Percentiles rank a stretch among this genome's conserved stretches.
phyloP scores from a whole-genome alignment of 2,797 vertebrate genomes.

The Cyprinodon diabolis region DNA sequence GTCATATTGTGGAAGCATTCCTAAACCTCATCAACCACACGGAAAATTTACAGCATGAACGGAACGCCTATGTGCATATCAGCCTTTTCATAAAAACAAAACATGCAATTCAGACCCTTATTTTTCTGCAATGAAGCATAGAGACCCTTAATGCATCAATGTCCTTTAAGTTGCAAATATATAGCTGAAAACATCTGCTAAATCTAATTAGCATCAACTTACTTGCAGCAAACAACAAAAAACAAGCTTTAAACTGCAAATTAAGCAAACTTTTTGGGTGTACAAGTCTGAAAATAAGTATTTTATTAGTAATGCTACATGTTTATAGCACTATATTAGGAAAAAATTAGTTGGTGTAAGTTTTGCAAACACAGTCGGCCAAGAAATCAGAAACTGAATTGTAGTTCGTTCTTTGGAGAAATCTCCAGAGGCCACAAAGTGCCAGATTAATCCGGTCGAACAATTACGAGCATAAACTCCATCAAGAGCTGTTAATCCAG shows the following conservation, averaged over 20 bases:
- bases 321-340: too few species aligned
- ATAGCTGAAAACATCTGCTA: not conserved
- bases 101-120: not conserved
- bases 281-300: too few species aligned
- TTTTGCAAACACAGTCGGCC: too few species aligned
- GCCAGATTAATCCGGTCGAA: too few species aligned
- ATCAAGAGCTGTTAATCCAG: too few species aligned
- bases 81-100: constrained; percentile 8
- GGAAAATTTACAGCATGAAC: constrained; percentile 32
- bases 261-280: constrained; percentile 4
- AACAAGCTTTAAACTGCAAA: constrained; percentile 1
- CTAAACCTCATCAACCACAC: constrained; percentile 8
- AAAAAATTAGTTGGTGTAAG: too few species aligned
- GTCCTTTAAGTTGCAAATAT: constrained; percentile 24
- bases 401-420: too few species aligned
- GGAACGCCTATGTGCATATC: constrained; percentile 22
- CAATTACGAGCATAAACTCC: too few species aligned
- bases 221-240: constrained; percentile 7
- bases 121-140: not conserved
- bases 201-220: constrained; percentile 21
- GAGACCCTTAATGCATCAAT: constrained; percentile 7
- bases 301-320: too few species aligned
- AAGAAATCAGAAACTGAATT: too few species aligned
- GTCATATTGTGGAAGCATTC: constrained; percentile 37
- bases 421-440: too few species aligned